These are phyloP conservation scores for Acridotheres tristis DNA, from an alignment of 2,797 vertebrate genomes.

Conservation along the genomic window DNA sequence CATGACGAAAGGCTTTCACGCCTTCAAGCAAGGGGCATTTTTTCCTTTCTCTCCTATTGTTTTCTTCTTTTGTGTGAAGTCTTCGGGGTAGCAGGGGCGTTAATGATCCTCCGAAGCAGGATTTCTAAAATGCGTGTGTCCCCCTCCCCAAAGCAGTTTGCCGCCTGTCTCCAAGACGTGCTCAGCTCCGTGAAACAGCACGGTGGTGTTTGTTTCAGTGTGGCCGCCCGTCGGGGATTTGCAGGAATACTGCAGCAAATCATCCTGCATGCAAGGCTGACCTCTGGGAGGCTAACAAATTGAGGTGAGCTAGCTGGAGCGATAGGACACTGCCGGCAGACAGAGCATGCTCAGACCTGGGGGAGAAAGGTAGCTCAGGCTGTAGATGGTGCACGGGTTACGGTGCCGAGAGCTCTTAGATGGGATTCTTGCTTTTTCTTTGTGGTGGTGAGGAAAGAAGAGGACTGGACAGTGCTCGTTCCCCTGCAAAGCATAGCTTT, in stretches of 20 bases:
- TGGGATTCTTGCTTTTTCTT: background rate
- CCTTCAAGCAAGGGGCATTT: background rate
- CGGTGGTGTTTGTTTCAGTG: slow-evolving; percentile 3
- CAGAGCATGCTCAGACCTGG: slow-evolving; percentile 68
- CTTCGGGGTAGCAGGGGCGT: background rate
- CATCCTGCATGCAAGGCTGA: slow-evolving; percentile 64
- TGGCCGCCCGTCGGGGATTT: slow-evolving; percentile 46
- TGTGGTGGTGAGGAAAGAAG: background rate
- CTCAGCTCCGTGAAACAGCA: background rate
- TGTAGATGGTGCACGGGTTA: slow-evolving; percentile 50
- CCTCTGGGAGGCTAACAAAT: slow-evolving; percentile 72
- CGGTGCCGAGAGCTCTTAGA: background rate
- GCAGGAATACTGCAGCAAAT: slow-evolving; percentile 68
- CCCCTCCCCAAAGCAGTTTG: background rate
- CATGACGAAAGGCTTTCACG: background rate
- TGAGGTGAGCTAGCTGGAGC: slow-evolving; percentile 70
- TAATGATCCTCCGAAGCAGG: background rate
- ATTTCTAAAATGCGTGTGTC: background rate
- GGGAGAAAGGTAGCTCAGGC: slow-evolving; percentile 35
- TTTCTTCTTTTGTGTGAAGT: background rate
- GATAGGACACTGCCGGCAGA: slow-evolving; percentile 50
- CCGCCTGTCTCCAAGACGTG: background rate
- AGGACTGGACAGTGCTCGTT: slow-evolving; percentile 8
- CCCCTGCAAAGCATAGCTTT: slow-evolving; percentile 7
- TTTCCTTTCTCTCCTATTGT: background rate